Evolutionary conservation across 2,113 vertebrate species (phyloP).

Genomic region (Edolisoma coerulescens): DNA sequence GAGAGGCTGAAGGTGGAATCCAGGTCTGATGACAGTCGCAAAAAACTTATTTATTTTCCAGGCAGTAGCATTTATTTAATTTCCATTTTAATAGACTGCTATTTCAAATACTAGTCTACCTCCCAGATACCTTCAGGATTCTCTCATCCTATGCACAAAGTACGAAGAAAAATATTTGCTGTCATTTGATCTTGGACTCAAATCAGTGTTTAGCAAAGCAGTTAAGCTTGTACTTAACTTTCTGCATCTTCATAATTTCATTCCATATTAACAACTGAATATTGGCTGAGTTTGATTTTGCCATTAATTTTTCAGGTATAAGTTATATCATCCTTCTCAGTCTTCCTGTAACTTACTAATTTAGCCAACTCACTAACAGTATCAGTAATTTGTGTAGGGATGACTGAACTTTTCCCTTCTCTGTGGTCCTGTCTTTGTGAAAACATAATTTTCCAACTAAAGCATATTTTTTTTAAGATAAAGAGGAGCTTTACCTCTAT

Average conservation of each 20-base stretch:
- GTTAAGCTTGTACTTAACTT: background rate
- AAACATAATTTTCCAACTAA: background rate
- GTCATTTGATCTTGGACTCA: background rate
- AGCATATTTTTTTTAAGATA: background rate
- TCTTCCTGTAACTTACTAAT: background rate
- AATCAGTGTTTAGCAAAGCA: background rate
- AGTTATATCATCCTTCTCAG: background rate
- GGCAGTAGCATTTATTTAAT: conserved; percentile 52
- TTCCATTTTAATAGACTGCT: conserved; percentile 51
- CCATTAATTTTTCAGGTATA: background rate
- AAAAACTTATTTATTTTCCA: conserved; percentile 54
- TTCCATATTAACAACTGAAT: background rate
- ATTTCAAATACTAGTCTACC: conserved; percentile 26
- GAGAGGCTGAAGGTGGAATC: conserved; percentile 23
- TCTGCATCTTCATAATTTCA: background rate
- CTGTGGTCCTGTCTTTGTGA: background rate
- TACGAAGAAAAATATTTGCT: background rate
- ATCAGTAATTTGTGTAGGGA: background rate
- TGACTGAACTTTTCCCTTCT: background rate
- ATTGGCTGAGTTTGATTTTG: background rate
- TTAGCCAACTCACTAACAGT: background rate
- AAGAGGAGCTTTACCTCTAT: background rate
- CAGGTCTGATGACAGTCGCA: conserved; percentile 26
- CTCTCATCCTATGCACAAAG: background rate
- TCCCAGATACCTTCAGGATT: conserved; percentile 1